Conservation (phyloP, 2,113 vertebrate genomes). For the Cheirogaleus medius region DNA sequence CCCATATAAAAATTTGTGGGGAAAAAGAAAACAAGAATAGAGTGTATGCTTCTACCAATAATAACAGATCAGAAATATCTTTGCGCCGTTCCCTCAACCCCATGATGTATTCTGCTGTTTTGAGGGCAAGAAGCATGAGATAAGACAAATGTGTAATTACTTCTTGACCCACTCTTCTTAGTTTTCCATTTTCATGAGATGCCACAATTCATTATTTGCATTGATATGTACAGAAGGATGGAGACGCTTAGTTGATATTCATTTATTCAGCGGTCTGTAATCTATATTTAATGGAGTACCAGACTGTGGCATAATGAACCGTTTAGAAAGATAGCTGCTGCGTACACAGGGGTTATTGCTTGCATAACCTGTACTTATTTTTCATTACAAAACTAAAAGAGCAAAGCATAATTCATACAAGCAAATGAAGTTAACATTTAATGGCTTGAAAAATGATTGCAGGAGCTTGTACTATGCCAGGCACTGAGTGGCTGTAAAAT, state of each 20-base stretch:
- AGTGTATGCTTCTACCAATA: not conserved
- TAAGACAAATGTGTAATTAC: constrained; percentile 89
- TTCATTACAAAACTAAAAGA: constrained; percentile 90
- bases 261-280: constrained; percentile 90
- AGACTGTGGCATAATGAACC: constrained; percentile 89
- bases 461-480: constrained; percentile 75
- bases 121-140: constrained; percentile 85
- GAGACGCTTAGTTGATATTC: constrained; percentile 87
- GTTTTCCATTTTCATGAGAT: constrained; percentile 87
- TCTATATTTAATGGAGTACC: constrained; percentile 91
- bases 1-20: not conserved
- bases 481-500: constrained; percentile 80
- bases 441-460: constrained; percentile 86
- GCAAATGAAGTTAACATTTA: constrained; percentile 89
- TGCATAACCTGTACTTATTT: constrained; percentile 90
- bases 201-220: constrained; percentile 87
- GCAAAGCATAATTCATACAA: constrained; percentile 87
- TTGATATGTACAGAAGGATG: constrained; percentile 85
- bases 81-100: constrained; percentile 51
- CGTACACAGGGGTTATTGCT: constrained; percentile 87
- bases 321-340: constrained; percentile 88
- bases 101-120: constrained; percentile 78
- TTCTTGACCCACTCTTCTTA: constrained; percentile 85
- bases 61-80: constrained; percentile 65
- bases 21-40: not conserved